phyloP scores from a whole-genome alignment of 2,888 invertebrate species.

The Clunio marinus region DNA sequence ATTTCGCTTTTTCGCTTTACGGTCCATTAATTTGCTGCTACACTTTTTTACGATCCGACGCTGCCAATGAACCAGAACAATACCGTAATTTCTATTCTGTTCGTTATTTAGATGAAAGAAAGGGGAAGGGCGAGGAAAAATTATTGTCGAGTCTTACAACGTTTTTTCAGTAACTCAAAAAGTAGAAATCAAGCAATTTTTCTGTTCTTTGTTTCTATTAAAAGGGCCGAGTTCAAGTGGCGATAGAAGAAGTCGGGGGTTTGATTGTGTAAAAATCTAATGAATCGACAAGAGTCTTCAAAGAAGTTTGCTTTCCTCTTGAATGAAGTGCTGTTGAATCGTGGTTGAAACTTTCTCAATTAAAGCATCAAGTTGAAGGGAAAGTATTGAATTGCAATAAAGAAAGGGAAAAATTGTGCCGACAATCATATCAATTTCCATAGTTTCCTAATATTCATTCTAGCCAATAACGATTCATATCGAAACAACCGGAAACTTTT shows the following conservation, averaged over 20 bases:
- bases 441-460: neutral
- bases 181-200: no score
- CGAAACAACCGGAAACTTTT: slow-evolving; percentile 15
- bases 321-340: no score
- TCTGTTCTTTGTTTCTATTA: neutral
- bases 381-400: no score
- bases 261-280: no score
- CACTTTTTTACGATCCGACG: slow-evolving; percentile 17
- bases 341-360: no score
- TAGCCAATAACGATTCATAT: neutral
- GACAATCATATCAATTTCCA: slow-evolving; percentile 2
- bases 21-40: slow-evolving; percentile 19
- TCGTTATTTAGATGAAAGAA: neutral
- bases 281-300: no score
- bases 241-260: no score
- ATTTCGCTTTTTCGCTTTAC: slow-evolving; percentile 2
- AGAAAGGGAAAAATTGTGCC: no score
- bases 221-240: neutral
- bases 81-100: slow-evolving; percentile 16
- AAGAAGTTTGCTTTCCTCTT: no score
- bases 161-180: neutral
- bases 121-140: neutral
- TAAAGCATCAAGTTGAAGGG: no score
- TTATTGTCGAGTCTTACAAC: neutral
- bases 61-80: slow-evolving; percentile 18